Evolutionary conservation across 2,113 vertebrate genomes (phyloP).

Genomic region (Eudyptes chrysolophus): DNA sequence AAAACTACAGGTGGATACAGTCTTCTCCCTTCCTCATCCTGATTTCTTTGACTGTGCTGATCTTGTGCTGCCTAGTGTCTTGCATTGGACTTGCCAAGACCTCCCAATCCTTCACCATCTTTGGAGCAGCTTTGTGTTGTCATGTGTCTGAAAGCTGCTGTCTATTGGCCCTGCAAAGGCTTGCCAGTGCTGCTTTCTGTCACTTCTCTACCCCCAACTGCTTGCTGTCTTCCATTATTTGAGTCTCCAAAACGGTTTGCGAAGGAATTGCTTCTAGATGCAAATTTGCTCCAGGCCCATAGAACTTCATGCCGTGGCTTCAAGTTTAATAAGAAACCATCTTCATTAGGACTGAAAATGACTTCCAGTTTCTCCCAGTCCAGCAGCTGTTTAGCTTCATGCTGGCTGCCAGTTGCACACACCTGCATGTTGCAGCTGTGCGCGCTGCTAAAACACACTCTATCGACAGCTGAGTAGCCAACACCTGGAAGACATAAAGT

Average conservation of each 20-base stretch:
- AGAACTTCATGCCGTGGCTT: not conserved
- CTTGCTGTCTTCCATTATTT: not conserved
- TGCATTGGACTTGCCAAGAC: not conserved
- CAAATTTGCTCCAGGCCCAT: not conserved
- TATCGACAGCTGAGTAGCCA: slow-evolving; percentile 45
- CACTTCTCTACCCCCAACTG: not conserved
- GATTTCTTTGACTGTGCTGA: not conserved
- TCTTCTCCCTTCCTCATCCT: not conserved
- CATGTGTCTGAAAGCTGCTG: not conserved
- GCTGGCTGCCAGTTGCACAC: not conserved
- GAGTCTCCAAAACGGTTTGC: accelerated
- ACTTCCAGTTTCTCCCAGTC: not conserved
- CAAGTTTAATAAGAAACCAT: not conserved
- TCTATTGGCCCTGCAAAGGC: accelerated
- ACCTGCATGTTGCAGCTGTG: slow-evolving; percentile 19
- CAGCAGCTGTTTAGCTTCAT: not conserved
- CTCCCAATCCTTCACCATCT: not conserved
- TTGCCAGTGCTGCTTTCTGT: not conserved
- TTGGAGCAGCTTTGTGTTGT: not conserved
- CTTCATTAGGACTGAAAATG: not conserved
- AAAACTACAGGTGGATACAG: too few species aligned
- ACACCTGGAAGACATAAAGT: slow-evolving; percentile 74
- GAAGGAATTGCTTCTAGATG: not conserved
- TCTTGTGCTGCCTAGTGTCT: not conserved
- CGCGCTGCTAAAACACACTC: not conserved